A percentile compares a stretch with the other conserved stretches of the same genome.
Conservation (phyloP, 2,797 vertebrate genomes). For the Vespertilio murinus region DNA sequence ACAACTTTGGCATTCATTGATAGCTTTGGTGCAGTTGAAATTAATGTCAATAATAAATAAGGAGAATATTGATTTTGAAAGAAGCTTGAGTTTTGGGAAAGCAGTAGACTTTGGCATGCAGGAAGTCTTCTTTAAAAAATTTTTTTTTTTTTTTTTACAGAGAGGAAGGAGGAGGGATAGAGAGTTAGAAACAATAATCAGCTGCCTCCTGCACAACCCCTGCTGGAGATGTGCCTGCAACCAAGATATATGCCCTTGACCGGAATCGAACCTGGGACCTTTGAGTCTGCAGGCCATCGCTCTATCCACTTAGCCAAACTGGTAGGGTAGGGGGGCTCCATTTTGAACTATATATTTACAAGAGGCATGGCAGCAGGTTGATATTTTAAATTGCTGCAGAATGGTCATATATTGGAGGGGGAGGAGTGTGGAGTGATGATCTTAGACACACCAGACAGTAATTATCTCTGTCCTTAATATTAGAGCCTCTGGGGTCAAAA, state of each 20-base stretch:
- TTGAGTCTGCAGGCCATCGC: too few relatives aligned
- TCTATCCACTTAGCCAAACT: too few relatives aligned
- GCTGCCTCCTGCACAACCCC: too few relatives aligned
- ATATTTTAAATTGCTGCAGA: not conserved
- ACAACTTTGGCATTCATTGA: not conserved
- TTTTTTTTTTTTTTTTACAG: not conserved
- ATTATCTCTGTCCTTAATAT: conserved; percentile 35
- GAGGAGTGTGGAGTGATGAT: not conserved
- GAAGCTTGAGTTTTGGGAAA: not conserved
- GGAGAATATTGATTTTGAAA: conserved; percentile 6
- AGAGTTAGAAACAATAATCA: too few relatives aligned
- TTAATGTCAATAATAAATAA: not conserved
- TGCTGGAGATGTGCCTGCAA: too few relatives aligned
- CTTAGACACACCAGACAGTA: not conserved
- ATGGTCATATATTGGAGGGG: not conserved
- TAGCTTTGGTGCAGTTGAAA: not conserved
- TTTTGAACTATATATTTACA: not conserved
- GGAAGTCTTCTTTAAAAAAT: not conserved
- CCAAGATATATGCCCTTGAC: too few relatives aligned
- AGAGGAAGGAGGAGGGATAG: too few relatives aligned
- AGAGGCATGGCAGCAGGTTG: not conserved
- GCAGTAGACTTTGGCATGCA: not conserved
- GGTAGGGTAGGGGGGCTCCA: not conserved
- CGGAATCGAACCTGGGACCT: too few relatives aligned
- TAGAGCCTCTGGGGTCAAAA: conserved; percentile 2